Base-by-base conservation (phyloP, 2,113 vertebrate species). In the Opisthocomus hoazin region DNA sequence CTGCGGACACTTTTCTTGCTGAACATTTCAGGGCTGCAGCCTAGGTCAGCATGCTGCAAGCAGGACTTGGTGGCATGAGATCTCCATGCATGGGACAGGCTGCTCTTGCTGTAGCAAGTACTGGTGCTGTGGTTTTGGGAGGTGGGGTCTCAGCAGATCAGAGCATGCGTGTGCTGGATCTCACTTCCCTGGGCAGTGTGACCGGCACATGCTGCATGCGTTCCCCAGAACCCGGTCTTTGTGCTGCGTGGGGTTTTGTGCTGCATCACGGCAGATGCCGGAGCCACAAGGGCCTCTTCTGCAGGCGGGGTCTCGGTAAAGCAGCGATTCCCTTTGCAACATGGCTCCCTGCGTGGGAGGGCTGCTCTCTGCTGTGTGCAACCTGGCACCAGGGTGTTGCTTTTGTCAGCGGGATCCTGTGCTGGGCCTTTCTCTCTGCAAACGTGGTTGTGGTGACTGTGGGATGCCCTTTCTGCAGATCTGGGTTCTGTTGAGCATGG, bases 1-100 rank as follows among this genome's bases (percentile, higher is more conserved):
- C 41, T 95, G 63, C 0, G 0, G 32, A 37, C 11, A 16, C 0
- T 0, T 85, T 79, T 86, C 85, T 68, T 80, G 45, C 60, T 66
- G 71, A 53, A 37, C 3, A 8, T 81, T 57, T 27, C 29, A 30
- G 30, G n/a, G 36, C 43, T 90, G 82, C 5, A 6, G 45, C 80
- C 43, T 16, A 56, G 13, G 9, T 78, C 41, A 56, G 13, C 0
- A 4, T 6, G 4, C 73, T 87, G 78, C 64, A 65, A n/a, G 20
- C 32, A 75, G 22, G 45, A 43, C 54, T 13, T 29, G 23, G 12
- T 61, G 41, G 6, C 56, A 56, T 5, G 43, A 68, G 27, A 19
- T 64, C 16, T 48, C 60, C 17, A 4, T 46, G 73, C 79, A 65
- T 45, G 75, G 69, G 84, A 34, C 56, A 91, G 80, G 57, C 11